Evolutionary conservation across 2,797 vertebrate species (phyloP).

Genomic region (Sciurus carolinensis): DNA sequence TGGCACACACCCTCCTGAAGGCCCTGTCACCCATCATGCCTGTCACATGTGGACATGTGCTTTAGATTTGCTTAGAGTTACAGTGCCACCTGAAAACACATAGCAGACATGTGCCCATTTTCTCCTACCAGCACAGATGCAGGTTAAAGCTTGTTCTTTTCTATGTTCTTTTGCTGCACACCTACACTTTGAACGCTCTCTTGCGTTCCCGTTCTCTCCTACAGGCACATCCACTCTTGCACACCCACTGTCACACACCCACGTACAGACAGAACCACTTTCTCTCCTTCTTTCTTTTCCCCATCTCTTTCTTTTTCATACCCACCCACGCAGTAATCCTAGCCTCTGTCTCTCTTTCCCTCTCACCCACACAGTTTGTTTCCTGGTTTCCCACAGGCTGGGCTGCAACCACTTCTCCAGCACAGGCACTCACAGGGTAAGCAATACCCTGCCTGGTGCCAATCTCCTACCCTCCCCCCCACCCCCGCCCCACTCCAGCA

Average conservation of each 20-base stretch:
- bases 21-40: background rate
- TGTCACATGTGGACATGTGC: background rate
- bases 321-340: conserved; percentile 80
- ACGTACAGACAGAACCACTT: conserved; percentile 60
- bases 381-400: conserved; percentile 74
- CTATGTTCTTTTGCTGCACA: conserved; percentile 13
- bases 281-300: conserved; percentile 69
- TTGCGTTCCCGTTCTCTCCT: background rate
- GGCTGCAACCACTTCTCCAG: conserved; percentile 46
- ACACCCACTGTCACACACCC: conserved; percentile 71
- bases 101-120: background rate
- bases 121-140: background rate
- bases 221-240: conserved; percentile 41
- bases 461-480: background rate
- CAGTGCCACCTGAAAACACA: background rate
- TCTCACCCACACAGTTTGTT: conserved; percentile 76
- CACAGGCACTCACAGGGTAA: background rate
- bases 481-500: background rate
- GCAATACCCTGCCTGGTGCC: background rate
- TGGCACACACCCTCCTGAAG: background rate
- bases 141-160: background rate
- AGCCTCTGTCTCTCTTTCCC: conserved; percentile 55
- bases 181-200: conserved; percentile 50
- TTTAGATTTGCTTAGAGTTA: background rate
- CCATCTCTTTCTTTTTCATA: conserved; percentile 69